phyloP scores from a whole-genome alignment of 2,113 vertebrate species.

The Campylorhamphus procurvoides region DNA sequence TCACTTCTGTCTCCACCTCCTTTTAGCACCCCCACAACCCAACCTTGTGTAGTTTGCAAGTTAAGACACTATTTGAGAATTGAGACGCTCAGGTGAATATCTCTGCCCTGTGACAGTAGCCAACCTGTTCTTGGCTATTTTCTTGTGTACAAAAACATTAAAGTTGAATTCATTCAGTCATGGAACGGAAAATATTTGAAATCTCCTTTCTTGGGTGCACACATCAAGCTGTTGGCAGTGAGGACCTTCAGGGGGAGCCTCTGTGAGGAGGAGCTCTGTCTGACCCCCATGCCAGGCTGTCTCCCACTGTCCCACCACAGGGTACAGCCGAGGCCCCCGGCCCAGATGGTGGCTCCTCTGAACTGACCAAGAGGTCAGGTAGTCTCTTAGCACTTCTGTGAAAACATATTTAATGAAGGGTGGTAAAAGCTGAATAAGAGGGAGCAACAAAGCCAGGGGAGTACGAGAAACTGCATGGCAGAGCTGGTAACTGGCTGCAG shows the following conservation, averaged over 20 bases:
- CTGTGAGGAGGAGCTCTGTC: background rate
- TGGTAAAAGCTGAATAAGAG: background rate
- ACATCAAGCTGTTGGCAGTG: background rate
- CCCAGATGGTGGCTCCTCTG: fast-evolving
- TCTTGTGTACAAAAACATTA: background rate
- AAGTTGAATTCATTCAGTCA: background rate
- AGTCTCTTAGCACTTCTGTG: background rate
- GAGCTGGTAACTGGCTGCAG: background rate
- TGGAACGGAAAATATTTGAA: background rate
- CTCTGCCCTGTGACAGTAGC: background rate
- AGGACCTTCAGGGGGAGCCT: background rate
- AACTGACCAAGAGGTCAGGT: background rate
- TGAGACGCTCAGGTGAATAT: background rate
- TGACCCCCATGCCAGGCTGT: fast-evolving
- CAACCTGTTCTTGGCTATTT: background rate
- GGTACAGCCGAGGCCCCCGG: background rate
- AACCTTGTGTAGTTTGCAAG: background rate
- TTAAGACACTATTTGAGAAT: background rate
- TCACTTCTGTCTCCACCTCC: background rate
- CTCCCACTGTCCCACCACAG: background rate
- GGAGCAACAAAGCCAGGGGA: background rate
- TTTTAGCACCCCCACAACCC: background rate
- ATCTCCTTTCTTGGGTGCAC: background rate
- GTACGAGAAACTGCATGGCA: background rate
- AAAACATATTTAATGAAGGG: background rate